Evolutionary conservation across 2,888 invertebrate genomes (phyloP).

Genomic region (Cistogaster globosa): DNA sequence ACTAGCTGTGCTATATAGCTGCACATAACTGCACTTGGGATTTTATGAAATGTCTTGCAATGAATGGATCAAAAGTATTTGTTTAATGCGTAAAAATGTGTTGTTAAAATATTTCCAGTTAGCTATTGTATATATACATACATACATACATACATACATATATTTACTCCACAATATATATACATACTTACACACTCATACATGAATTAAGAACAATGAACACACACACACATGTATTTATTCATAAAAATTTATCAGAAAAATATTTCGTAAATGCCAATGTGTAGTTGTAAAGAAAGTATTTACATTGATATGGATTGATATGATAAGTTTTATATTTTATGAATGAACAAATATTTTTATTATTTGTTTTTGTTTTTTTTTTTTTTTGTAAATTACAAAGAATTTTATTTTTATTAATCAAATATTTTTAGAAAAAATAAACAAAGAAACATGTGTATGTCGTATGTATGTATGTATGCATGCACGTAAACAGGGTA

Average conservation of each 20-base stretch:
- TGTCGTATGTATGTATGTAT: no score
- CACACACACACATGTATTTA: not conserved
- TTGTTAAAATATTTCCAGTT: conserved; percentile 20
- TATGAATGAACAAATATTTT: conserved; percentile 62
- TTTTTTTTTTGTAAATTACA: conserved; percentile 3
- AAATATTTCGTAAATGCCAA: not conserved
- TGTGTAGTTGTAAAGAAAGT: not conserved
- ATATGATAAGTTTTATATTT: conserved; percentile 65
- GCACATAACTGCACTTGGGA: not conserved
- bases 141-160: not conserved
- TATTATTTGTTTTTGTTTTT: not conserved
- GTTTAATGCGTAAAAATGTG: conserved; percentile 3
- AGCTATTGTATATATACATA: not conserved
- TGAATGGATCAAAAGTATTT: conserved; percentile 19
- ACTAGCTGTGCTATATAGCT: conserved; percentile 11
- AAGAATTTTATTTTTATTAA: conserved; percentile 52
- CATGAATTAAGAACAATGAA: not conserved
- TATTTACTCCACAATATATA: not conserved
- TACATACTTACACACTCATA: not conserved
- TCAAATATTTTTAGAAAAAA: conserved; percentile 5
- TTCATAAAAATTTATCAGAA: no score
- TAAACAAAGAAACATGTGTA: no score
- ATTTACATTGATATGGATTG: conserved; percentile 56
- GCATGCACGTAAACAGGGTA: not conserved
- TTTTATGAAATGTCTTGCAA: not conserved